Evolutionary conservation across 1,140 invertebrate species (phyloP).

Genomic region (Coelopa frigida): DNA sequence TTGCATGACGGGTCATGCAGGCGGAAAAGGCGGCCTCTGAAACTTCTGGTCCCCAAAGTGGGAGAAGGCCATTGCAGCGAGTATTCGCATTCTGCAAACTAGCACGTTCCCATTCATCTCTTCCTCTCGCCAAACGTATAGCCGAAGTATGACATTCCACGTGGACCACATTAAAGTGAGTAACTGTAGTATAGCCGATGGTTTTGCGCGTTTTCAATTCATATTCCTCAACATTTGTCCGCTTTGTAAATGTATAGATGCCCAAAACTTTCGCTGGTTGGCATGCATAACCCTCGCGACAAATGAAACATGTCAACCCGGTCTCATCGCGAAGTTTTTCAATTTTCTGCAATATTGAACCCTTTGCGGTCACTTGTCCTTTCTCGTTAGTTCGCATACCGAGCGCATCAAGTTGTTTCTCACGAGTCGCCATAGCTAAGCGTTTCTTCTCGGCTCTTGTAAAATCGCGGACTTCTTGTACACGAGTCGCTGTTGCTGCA

Average conservation of each 20-base stretch:
- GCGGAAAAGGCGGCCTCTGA: slow-evolving; percentile 91
- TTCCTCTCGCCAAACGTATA: slow-evolving; percentile 62
- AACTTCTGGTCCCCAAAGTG: slow-evolving; percentile 93
- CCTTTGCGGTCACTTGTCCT: slow-evolving; percentile 85
- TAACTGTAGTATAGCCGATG: slow-evolving; percentile 86
- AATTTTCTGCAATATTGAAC: slow-evolving; percentile 83
- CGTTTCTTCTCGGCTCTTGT: slow-evolving; percentile 94
- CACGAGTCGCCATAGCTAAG: slow-evolving; percentile 93
- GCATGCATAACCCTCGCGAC: slow-evolving; percentile 94
- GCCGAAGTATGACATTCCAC: slow-evolving; percentile 97
- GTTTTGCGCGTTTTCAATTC: slow-evolving; percentile 80
- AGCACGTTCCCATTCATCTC: slow-evolving; percentile 97
- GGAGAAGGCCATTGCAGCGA: slow-evolving; percentile 91
- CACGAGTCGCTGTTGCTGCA: slow-evolving; percentile 68
- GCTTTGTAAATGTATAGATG: slow-evolving; percentile 95
- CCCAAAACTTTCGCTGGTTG: slow-evolving; percentile 87
- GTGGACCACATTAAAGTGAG: slow-evolving; percentile 97
- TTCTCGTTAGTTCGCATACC: slow-evolving; percentile 95
- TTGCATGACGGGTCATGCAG: slow-evolving; percentile 84
- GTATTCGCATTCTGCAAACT: slow-evolving; percentile 97
- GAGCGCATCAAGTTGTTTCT: slow-evolving; percentile 89
- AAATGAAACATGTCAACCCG: slow-evolving; percentile 95
- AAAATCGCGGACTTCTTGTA: slow-evolving; percentile 87
- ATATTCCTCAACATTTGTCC: slow-evolving; percentile 89
- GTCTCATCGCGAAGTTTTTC: slow-evolving; percentile 92